Evolutionary conservation across 1,140 invertebrate species (phyloP).

Genomic region (Myzus persicae): DNA sequence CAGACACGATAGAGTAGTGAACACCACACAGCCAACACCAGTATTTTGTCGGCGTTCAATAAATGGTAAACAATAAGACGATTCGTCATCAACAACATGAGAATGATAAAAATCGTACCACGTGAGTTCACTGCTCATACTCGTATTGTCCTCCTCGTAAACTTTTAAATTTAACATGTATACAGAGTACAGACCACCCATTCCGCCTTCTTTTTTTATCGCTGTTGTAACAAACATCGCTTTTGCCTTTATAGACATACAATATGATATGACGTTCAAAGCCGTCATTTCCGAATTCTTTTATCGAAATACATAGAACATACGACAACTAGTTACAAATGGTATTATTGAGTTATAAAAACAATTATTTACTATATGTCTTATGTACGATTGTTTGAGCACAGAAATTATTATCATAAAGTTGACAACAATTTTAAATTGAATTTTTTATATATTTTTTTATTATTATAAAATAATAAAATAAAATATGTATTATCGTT

Average conservation of each 20-base stretch:
- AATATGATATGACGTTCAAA: background rate
- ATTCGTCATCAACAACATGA: background rate
- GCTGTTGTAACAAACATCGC: background rate
- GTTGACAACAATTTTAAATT: background rate
- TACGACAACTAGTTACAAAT: too few relatives aligned
- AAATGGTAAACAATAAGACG: constrained; percentile 9
- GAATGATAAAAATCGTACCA: background rate
- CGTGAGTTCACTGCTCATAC: background rate
- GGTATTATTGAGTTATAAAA: too few relatives aligned
- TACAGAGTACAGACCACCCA: background rate
- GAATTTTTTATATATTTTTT: background rate
- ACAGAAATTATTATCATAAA: background rate
- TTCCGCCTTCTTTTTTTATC: background rate
- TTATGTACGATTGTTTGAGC: background rate
- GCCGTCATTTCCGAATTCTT: background rate
- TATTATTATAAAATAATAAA: background rate
- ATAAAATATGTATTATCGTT: background rate
- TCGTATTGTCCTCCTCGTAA: background rate
- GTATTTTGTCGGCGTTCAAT: background rate
- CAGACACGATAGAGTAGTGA: background rate
- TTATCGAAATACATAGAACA: background rate
- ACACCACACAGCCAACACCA: background rate
- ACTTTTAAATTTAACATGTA: constrained; percentile 3
- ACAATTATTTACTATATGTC: background rate
- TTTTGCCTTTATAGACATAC: background rate